These are phyloP conservation scores for Dasyornis broadbenti DNA, from an alignment of 2,113 vertebrate species.

Conservation along the genomic window DNA sequence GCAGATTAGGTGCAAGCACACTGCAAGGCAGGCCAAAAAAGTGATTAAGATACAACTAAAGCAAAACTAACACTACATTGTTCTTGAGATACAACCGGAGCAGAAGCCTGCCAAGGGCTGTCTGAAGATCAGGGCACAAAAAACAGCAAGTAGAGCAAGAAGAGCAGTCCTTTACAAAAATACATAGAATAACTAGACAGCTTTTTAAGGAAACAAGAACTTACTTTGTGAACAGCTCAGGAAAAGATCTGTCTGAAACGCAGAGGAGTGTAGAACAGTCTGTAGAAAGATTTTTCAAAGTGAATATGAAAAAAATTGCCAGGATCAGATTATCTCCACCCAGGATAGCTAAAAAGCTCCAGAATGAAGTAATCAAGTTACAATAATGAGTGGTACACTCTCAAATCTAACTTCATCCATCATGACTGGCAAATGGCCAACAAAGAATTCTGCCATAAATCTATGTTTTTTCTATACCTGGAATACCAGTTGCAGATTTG, in stretches of 20 bases:
- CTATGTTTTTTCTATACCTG: not conserved
- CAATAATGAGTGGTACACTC: not conserved
- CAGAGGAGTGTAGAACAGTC: not conserved
- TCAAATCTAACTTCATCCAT: not conserved
- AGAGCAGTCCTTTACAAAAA: not conserved
- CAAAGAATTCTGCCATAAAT: not conserved
- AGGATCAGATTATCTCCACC: not conserved
- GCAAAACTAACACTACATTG: not conserved
- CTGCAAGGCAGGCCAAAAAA: not conserved
- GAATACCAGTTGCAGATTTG: not conserved
- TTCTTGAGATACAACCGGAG: not conserved
- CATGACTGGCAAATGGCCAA: not conserved
- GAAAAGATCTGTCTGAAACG: not conserved
- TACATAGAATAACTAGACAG: not conserved
- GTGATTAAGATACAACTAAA: not conserved
- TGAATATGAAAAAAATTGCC: not conserved
- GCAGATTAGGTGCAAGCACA: not conserved
- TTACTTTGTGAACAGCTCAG: not conserved
- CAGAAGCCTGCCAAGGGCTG: not conserved
- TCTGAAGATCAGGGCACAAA: not conserved
- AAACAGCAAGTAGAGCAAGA: not conserved
- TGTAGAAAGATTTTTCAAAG: not conserved
- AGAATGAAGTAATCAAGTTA: not conserved
- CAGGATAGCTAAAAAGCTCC: not conserved
- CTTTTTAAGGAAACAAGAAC: not conserved